Evolutionary conservation across 2,888 invertebrate genomes (phyloP).

Genomic region (Smittia sp.): DNA sequence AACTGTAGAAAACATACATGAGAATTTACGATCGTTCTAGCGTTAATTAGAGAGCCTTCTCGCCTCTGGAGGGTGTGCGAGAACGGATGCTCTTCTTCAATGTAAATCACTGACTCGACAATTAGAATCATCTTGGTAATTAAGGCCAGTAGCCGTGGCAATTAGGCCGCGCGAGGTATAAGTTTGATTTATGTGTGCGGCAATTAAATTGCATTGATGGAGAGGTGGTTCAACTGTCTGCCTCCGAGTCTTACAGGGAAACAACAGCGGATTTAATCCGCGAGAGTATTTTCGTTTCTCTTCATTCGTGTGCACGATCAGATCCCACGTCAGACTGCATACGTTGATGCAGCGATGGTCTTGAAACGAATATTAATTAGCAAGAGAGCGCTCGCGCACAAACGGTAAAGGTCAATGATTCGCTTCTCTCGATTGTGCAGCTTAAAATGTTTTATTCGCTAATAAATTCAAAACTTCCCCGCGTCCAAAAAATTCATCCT

Average conservation of each 20-base stretch:
- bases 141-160: conserved; percentile 29
- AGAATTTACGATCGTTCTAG: conserved; percentile 15
- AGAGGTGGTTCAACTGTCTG: conserved; percentile 19
- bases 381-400: conserved; percentile 1
- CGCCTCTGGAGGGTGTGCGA: neutral
- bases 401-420: conserved; percentile 25
- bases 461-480: conserved; percentile 15
- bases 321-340: conserved; percentile 12
- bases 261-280: neutral
- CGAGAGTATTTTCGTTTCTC: neutral
- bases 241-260: neutral
- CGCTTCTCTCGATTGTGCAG: neutral
- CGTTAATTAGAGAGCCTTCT: conserved; percentile 1
- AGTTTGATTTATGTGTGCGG: conserved; percentile 32
- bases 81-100: neutral
- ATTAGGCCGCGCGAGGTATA: neutral
- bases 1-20: neutral
- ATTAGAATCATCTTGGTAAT: conserved; percentile 39
- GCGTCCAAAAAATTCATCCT: neutral
- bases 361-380: conserved; percentile 32
- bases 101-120: conserved; percentile 34
- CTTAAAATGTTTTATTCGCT: neutral
- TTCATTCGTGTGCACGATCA: neutral
- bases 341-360: conserved; percentile 1
- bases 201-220: conserved; percentile 8